Evolutionary conservation across 2,113 vertebrate genomes (phyloP).

Genomic region (Corythornis cristatus): DNA sequence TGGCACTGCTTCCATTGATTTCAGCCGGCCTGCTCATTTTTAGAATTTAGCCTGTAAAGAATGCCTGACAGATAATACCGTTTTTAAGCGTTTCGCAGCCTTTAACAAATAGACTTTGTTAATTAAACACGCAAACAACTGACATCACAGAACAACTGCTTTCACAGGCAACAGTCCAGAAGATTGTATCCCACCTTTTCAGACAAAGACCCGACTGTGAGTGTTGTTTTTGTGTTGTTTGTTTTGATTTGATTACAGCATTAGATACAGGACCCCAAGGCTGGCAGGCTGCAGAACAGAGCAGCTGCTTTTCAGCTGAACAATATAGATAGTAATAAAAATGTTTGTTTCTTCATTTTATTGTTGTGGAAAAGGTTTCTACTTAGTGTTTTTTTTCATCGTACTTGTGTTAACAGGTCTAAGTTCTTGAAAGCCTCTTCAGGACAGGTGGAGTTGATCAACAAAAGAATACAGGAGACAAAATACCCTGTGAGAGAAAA

Average conservation of each 20-base stretch:
- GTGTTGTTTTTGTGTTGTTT: neutral
- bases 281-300: neutral
- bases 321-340: neutral
- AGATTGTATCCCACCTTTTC: conserved; percentile 6
- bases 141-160: neutral
- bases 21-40: neutral
- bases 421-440: neutral
- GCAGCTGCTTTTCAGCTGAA: neutral
- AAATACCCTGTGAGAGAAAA: neutral
- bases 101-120: neutral
- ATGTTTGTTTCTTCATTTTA: neutral
- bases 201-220: neutral
- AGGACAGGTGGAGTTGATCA: neutral
- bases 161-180: neutral
- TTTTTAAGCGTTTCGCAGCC: neutral
- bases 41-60: accelerated
- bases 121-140: neutral
- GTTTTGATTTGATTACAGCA: neutral
- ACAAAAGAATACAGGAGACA: neutral
- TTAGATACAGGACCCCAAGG: neutral
- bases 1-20: neutral
- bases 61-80: neutral
- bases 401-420: neutral
- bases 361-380: neutral
- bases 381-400: neutral